phyloP scores from a whole-genome alignment of 2,797 vertebrate genomes.

The Eulemur coronatus region DNA sequence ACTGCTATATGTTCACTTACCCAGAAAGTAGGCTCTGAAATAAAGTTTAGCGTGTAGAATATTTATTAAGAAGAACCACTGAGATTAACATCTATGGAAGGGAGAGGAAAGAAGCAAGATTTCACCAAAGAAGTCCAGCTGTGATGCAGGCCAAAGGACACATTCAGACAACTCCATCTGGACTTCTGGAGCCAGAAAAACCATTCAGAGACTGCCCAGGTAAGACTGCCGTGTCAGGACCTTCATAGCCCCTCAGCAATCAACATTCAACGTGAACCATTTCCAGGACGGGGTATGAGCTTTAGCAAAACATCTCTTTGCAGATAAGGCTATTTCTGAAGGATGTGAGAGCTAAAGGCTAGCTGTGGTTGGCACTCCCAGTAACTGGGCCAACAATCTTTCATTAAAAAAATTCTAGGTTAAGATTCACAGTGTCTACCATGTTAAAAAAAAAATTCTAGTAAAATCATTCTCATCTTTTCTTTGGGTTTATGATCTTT shows the following conservation, averaged over 20 bases:
- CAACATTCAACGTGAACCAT: not conserved
- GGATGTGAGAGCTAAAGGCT: not conserved
- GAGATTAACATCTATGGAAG: not conserved
- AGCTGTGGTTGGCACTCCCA: not conserved
- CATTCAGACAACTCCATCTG: not conserved
- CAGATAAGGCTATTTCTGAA: not conserved
- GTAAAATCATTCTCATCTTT: not conserved
- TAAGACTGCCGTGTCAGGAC: not conserved
- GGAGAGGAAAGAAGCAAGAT: not conserved
- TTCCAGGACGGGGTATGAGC: not conserved
- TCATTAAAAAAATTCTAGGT: not conserved
- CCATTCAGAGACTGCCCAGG: not conserved
- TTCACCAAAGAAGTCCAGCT: not conserved
- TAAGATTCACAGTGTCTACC: not conserved
- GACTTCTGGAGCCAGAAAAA: not conserved
- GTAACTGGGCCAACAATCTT: too few relatives aligned
- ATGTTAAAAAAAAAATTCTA: not conserved
- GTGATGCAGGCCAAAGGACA: not conserved
- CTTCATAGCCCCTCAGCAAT: not conserved
- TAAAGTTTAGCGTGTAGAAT: too few relatives aligned
- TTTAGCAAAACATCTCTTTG: not conserved
- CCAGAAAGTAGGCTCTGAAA: not conserved
- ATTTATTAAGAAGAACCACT: not conserved
- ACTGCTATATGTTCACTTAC: too few relatives aligned
- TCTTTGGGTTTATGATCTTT: not conserved